Evolutionary conservation across 2,888 invertebrate genomes (phyloP), one percentile per base, ranked within the genome.

Genomic region (Andrena minutula): DNA sequence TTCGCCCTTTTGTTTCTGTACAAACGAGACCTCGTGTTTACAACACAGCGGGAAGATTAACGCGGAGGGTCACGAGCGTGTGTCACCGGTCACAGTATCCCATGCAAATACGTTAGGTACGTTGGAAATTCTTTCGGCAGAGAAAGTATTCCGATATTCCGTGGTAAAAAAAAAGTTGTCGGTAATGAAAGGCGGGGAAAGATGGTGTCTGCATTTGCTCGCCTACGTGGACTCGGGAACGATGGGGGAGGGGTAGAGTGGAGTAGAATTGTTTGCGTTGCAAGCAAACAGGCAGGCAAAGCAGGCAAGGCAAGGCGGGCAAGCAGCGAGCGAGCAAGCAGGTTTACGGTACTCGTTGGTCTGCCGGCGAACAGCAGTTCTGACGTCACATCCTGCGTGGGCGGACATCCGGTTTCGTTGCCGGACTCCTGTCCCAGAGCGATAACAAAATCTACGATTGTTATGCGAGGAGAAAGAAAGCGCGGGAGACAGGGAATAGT

Each of bases 341-440:
- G 84, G 87, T 88, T 88, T 88, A 85, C 87, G 84, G 88, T 88
- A 83, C 86, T 82, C 66, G 79, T 49, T 73, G 75, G 79, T 60
- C 83, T 79, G 87, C 72, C 88, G 78, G 74, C 81, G 75, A 81
- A 75, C 88, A 73, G 87, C 89, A 87, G 79, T 83, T 84, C 83
- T 93, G 92, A 93, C 93, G 93, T 93, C 93, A 93, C 88, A 92
- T 93, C 93, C 93, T 93, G 93, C 89, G 87, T 86, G 89, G 89
- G 91, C 93, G 93, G 93, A 93, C 91, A 90, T 93, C 93, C 93
- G 93, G 92, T 90, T 88, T 90, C 84, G 83, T 83, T 87, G 90
- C 91, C 87, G 92, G 92, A 93, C 92, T 93, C 90, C 91, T 91
- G 91, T 89, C 88, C 83, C 86, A 79, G 73, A 66, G 86, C 88